These are phyloP conservation scores for Opisthograptis luteolata DNA, from an alignment of 2,888 invertebrate species.

Conservation along the genomic window DNA sequence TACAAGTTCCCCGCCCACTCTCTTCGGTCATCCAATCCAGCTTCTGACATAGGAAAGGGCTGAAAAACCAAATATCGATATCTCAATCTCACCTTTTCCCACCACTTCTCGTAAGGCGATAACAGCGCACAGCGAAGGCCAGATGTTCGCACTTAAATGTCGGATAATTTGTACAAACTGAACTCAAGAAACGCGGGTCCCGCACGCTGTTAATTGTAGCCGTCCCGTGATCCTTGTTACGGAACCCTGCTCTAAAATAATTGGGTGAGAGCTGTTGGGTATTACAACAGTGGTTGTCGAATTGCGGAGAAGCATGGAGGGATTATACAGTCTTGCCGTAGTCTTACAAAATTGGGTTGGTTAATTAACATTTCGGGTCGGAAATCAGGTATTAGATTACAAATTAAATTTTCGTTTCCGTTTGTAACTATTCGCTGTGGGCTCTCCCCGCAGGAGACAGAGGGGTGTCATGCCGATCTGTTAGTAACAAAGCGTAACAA, in stretches of 20 bases:
- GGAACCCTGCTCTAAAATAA: constrained; percentile 23
- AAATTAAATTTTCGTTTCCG: no score
- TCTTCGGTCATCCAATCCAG: no score
- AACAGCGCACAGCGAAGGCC: constrained; percentile 42
- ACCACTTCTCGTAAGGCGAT: constrained; percentile 38
- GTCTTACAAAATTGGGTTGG: not conserved
- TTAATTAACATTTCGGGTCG: no score
- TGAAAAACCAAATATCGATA: constrained; percentile 6
- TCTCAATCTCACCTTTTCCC: constrained; percentile 25
- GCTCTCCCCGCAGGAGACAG: no score
- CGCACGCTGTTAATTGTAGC: constrained; percentile 31
- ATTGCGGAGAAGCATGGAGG: not conserved
- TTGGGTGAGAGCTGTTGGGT: constrained; percentile 12
- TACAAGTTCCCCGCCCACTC: no score
- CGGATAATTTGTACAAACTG: constrained; percentile 45
- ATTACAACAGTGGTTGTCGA: not conserved
- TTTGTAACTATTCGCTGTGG: no score
- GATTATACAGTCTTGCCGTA: not conserved
- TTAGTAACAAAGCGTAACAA: no score
- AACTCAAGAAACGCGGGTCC: constrained; percentile 27
- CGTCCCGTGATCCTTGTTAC: constrained; percentile 17
- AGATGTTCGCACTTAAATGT: constrained; percentile 50
- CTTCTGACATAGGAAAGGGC: no score
- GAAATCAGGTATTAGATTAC: no score
- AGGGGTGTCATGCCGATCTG: no score